A percentile compares a stretch with the other conserved stretches of the same genome.
Evolutionary conservation across 2,888 invertebrate species (phyloP).

Genomic region (Stomorhina lunata): DNA sequence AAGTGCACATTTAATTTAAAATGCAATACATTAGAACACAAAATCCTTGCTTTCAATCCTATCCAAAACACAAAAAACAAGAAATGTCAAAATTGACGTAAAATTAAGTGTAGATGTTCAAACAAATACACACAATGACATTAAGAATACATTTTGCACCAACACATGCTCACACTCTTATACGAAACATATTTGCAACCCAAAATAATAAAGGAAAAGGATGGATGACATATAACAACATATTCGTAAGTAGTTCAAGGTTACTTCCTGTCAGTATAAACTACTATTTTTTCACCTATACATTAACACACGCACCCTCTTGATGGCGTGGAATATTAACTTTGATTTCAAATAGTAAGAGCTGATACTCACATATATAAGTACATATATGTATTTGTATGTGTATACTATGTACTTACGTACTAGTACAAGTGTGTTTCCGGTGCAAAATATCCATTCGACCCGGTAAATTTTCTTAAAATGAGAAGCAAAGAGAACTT

Average conservation of each 20-base stretch:
- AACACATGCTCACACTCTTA: background rate
- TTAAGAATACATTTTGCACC: background rate
- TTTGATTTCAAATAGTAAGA: background rate
- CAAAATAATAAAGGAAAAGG: background rate
- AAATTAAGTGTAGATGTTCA: background rate
- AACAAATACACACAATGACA: background rate
- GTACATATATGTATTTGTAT: no score
- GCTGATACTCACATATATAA: background rate
- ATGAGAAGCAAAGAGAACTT: background rate
- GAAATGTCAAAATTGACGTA: constrained; percentile 47
- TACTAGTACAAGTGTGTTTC: constrained; percentile 61
- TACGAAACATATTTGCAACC: background rate
- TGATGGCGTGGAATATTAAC: no score
- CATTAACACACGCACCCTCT: background rate
- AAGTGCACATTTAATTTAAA: background rate
- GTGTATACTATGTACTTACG: no score
- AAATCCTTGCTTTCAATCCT: constrained; percentile 18
- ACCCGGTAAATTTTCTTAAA: constrained; percentile 7
- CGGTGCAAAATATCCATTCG: constrained; percentile 39
- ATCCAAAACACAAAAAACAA: background rate
- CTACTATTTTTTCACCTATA: constrained; percentile 7
- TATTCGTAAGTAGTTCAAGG: constrained; percentile 65
- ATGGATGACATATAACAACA: constrained; percentile 28
- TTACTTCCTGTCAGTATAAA: constrained; percentile 61
- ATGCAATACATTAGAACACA: background rate